Evolutionary conservation across 2,113 vertebrate genomes (phyloP).

Genomic region (Ameiurus melas): DNA sequence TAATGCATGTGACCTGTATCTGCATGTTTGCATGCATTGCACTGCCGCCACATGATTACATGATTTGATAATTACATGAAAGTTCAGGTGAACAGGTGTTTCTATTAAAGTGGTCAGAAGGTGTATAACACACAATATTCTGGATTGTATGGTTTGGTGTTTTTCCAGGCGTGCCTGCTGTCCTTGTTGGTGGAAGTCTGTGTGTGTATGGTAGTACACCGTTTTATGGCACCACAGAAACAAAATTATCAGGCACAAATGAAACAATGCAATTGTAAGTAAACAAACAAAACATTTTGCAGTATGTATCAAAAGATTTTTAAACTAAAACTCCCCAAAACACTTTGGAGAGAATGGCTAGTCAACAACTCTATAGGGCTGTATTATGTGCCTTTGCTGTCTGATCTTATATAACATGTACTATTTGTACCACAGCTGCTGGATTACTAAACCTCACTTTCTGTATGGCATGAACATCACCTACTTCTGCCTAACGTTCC

Average conservation of each 20-base stretch:
- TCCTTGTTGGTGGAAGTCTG: conserved; percentile 56
- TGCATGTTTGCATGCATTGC: neutral
- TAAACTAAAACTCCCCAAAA: neutral
- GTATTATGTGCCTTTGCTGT: neutral
- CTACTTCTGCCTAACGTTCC: conserved; percentile 78
- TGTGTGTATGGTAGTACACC: conserved; percentile 44
- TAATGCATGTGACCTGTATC: neutral
- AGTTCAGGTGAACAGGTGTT: neutral
- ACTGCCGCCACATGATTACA: neutral
- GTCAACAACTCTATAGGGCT: neutral
- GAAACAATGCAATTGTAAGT: conserved; percentile 59
- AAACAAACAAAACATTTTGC: neutral
- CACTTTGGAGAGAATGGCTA: neutral
- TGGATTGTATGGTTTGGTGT: neutral
- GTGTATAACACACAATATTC: neutral
- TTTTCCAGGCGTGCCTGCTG: conserved; percentile 60
- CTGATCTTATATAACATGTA: neutral
- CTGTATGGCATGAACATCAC: conserved; percentile 77
- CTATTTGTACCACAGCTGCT: conserved; percentile 74
- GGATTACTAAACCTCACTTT: conserved; percentile 76
- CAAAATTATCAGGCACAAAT: conserved; percentile 47
- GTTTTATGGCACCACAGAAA: conserved; percentile 56
- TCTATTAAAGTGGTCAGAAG: neutral
- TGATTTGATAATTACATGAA: neutral
- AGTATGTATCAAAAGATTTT: neutral